Evolutionary conservation across 2,888 invertebrate species (phyloP), one percentile per base, ranked within the genome.

Genomic region (Mythimna loreyi): DNA sequence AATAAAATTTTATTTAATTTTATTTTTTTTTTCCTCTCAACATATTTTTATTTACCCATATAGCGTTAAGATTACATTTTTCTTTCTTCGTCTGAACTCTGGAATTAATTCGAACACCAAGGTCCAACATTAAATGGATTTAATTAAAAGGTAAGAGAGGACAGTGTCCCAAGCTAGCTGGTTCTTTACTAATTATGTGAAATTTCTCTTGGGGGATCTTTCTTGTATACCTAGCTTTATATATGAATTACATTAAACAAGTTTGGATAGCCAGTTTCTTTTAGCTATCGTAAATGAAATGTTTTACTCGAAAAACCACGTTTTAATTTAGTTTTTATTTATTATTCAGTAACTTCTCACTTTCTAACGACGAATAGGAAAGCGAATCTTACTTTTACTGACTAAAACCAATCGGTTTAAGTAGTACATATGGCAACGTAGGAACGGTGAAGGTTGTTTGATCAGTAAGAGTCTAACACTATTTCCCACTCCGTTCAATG

Each of bases 131-230:
- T 47, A 57, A 73, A 66, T 62, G 49, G 64, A 63, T 77, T 80
- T 82, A 82, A 81, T 81, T 82, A 82, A 66, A 81, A 70, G 59
- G 77, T 70, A 70, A 72, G 50, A 40, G 66, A 78, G 58, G 66
- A 82, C 72, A 64, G 67, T 72, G 57, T 57, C 61, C 57, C 66
- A 60, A 63, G 71, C 57, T 50, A 33, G 57, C 58, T 66, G 65
- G 53, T 74, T 67, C 62, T 70, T 77, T 67, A 58, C 77, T 80
- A 82, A 81, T 81, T 82, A 70, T 67, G 28, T 67, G 62, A 50
- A 66, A 63, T 77, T 66, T 66, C 80, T 76, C 81, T 58, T 53
- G 74, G 69, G 71, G 56, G n/a, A 67, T 45, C 56, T 33, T 47
- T 36, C 45, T 58, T 64, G 25, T 71, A 23, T 45, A 74, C 16